Evolutionary conservation across 2,888 invertebrate species (phyloP), one percentile per base, ranked within the genome.

Genomic region (Lasioglossum figueresi): DNA sequence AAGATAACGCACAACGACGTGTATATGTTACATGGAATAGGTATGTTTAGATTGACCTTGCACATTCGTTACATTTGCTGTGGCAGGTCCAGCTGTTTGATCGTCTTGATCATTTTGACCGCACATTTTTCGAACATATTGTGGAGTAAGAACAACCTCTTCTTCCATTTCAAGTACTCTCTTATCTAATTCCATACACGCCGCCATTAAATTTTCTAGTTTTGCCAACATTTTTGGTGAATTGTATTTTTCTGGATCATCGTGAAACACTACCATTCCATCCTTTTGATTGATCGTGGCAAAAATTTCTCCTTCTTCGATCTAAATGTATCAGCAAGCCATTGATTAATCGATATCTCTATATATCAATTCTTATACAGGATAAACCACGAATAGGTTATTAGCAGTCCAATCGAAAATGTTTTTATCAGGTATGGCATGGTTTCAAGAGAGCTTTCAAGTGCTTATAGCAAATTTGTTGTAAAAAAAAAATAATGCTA

Each of bases 201-300:
- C 96, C 45, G 97, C 97, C 97, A 98, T 97, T 96, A 98, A 97
- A 93, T 97, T 97, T 95, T 99, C 98, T 85, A 99, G 95, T 87
- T 97, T 97, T 92, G 97, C 97, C 93, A 99, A 96, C 95, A 99
- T 99, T 93, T 97, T 97, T 0, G 98, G 98, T 87, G 98, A 98
- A 92, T 98, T 98, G 95, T 98, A 99, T 95, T 98, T 99, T 94
- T 99, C 99, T 16, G 99, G 99, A 95, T 98, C 98, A 93, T 99
- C 99, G 91, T 98, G 97, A 95, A 99, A 99, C 79, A 98, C 96
- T 27, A 99, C 99, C 99, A 99, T 99, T 23, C 99, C 99, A 95
- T 99, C 99, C 95, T 98, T 98, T 95, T 99, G 98, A 95, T 99
- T 99, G 90, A 99, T 99, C 92, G 98, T 98, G 43, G 99, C 99